Evolutionary conservation across 2,888 invertebrate species (phyloP), one percentile per base, ranked within the genome.

Genomic region (Chelonus formosanus): DNA sequence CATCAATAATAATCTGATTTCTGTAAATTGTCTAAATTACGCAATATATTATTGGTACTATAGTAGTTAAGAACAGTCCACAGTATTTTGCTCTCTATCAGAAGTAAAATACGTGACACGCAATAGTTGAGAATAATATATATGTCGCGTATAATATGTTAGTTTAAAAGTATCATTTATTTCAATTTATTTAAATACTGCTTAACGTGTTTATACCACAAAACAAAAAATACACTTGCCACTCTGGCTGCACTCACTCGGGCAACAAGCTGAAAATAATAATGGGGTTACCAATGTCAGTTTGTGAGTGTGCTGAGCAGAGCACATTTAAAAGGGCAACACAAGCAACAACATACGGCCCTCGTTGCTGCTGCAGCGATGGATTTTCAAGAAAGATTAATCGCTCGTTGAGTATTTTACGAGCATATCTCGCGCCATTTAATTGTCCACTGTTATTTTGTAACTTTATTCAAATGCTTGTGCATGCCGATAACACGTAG

Each of bases 111-210:
- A 20, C n/a, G n/a, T 31, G 7, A 50, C 48, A 48, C n/a, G 4
- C 48, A 48, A 48, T 48, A 31, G 3, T 48, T 8, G 34, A 8
- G 7, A 52, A 52, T 52, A 48, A 48, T 56, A 43, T 53, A 53
- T 56, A 43, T 56, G 34, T 56, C 31, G 36, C 56, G 45, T 58
- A 43, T 82, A 80, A 82, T 80, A 80, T 82, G 80, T 84, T 77
- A 80, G 80, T 76, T 78, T 77, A 80, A 80, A 78, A 81, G 82
- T 80, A 75, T 79, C 81, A 82, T 83, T 84, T 82, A 81, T 83
- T 83, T 79, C 31, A 52, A 52, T 52, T 52, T 52, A 34, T 62
- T 52, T 50, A 78, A 75, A 77, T 76, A 74, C 75, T 74, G 73
- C 74, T 78, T 76, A 73, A 74, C 34, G 73, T 70, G 71, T 74